Evolutionary conservation across 2,797 vertebrate species (phyloP).

Genomic region (Iguana delicatissima): DNA sequence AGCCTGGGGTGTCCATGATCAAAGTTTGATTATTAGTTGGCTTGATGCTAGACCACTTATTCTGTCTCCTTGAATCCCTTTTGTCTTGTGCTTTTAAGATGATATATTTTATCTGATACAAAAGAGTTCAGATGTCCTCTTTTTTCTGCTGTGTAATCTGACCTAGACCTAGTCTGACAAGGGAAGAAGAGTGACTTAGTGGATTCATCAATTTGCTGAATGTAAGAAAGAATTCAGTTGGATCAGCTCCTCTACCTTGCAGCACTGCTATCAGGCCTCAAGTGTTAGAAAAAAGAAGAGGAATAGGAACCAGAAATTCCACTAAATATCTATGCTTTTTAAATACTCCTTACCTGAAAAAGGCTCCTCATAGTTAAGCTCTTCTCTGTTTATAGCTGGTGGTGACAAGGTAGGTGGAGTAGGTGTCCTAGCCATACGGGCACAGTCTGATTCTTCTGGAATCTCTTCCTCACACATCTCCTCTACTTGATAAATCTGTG

Average conservation of each 20-base stretch:
- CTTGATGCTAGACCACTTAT: not conserved
- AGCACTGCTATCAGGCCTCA: not conserved
- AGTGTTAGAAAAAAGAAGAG: not conserved
- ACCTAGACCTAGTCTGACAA: not conserved
- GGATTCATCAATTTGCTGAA: not conserved
- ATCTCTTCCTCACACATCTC: conserved; percentile 83
- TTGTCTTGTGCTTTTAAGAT: not conserved
- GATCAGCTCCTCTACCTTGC: not conserved
- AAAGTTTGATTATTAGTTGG: not conserved
- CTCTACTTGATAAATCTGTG: conserved; percentile 85
- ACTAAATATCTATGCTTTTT: not conserved
- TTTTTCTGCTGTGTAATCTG: not conserved
- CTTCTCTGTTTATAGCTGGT: conserved; percentile 80
- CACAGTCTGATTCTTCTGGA: conserved; percentile 80
- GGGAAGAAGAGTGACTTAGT: not conserved
- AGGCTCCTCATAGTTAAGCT: conserved; percentile 78
- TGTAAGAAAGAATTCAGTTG: not conserved
- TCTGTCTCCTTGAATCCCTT: not conserved
- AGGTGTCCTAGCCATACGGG: conserved; percentile 77
- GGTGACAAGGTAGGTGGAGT: conserved; percentile 81
- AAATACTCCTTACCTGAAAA: conserved; percentile 78
- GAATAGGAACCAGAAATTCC: conserved; percentile 10
- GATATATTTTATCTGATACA: not conserved
- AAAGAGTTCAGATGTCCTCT: not conserved
- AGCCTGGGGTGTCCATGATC: not conserved